Base-by-base conservation (phyloP, 1,140 invertebrate species). In the Trichomalopsis sarcophagae region DNA sequence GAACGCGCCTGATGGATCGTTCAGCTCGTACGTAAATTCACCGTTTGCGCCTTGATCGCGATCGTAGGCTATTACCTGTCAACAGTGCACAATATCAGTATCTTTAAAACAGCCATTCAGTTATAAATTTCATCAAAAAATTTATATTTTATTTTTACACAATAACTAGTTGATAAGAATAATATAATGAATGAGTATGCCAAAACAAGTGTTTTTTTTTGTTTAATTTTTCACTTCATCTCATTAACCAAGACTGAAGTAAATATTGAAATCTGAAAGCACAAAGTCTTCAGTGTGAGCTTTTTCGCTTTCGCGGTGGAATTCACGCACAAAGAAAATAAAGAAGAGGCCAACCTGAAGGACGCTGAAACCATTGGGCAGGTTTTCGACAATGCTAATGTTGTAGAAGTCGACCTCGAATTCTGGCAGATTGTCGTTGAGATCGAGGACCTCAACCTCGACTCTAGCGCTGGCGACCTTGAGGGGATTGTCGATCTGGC, bases 371-470 rank as follows among this genome's bases (percentile, higher is more conserved):
- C 97, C 97, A 87, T 97, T 97, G 0, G 97, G 97, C 50, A 98
- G 92, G 91, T 98, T 98, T 90, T 98, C 97, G 73, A 98, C 97
- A 77, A 98, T 98, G 86, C 97, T 98, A 66, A 98, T 97, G 87
- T 98, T 98, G 89, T 98, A 98, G 87, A 97, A 95, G 87, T 97
- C 97, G 0, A 97, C 96, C 91, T 97, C 97, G 85, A 98, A 98
- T 86, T 97, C 95, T 0, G 97, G 97, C 23, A 96, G 91, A 91
- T 97, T 97, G 89, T 98, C 97, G 89, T 98, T 98, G 0, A 98
- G 90, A 89, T 98, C 97, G 13, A 97, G 88, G 0, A 98, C 93
- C 90, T 97, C 96, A 0, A 98, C 93, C 90, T 97, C 96, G 0
- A 97, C 95, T 84, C 96, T 93, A 0, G 97, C 96, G 1, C 95